These are phyloP conservation scores for Plodia interpunctella DNA, from an alignment of 1,140 invertebrate genomes.

Conservation along the genomic window DNA sequence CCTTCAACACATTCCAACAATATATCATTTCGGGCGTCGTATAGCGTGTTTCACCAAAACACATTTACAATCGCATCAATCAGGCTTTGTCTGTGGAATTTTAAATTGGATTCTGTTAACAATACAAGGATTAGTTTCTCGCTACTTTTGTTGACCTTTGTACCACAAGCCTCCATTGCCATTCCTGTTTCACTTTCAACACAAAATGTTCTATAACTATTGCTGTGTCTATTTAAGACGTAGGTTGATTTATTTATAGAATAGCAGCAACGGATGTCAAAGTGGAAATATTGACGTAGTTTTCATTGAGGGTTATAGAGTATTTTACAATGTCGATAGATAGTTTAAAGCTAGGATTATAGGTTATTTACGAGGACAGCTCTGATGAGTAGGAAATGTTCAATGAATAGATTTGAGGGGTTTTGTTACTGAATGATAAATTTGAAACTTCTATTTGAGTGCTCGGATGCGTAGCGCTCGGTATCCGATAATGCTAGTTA, in stretches of 20 bases:
- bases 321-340: slow-evolving; percentile 40
- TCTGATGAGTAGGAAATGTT: slow-evolving; percentile 30
- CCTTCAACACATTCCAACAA: slow-evolving; percentile 4
- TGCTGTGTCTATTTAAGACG: slow-evolving; percentile 16
- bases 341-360: slow-evolving; percentile 48
- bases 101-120: slow-evolving; percentile 71
- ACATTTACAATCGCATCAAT: slow-evolving; percentile 61
- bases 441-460: neutral
- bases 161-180: slow-evolving; percentile 21
- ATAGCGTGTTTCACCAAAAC: slow-evolving; percentile 29
- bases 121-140: slow-evolving; percentile 61
- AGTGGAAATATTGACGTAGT: slow-evolving; percentile 8
- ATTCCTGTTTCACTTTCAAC: neutral
- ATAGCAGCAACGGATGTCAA: slow-evolving; percentile 22
- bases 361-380: slow-evolving; percentile 54
- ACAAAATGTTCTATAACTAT: slow-evolving; percentile 18
- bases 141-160: slow-evolving; percentile 43
- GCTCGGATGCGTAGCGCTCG: too few relatives aligned
- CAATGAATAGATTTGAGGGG: neutral
- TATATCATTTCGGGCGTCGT: slow-evolving; percentile 8
- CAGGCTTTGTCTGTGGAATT: slow-evolving; percentile 67
- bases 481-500: too few relatives aligned
- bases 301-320: slow-evolving; percentile 12
- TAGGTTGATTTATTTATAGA: neutral
- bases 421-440: neutral